Evolutionary conservation across 1,140 invertebrate species (phyloP).

Genomic region (Drosophila sulfurigaster): DNA sequence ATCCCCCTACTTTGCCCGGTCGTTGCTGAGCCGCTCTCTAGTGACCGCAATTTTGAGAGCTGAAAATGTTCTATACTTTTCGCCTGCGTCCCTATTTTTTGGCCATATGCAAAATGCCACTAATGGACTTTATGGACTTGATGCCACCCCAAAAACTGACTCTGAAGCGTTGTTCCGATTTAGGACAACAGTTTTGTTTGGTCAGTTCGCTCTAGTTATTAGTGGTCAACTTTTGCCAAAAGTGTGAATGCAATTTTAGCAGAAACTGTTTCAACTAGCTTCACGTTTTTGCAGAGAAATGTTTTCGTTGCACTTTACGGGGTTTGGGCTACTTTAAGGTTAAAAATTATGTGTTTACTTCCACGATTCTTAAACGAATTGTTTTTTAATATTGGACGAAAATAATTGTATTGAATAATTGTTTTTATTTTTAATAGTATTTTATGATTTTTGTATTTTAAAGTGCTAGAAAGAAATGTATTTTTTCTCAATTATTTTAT

Average conservation of each 20-base stretch:
- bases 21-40: not conserved
- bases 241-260: conserved; percentile 28
- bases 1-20: not conserved
- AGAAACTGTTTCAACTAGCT: not conserved
- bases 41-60: conserved; percentile 65
- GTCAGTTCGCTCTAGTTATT: conserved; percentile 17
- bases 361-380: too few species aligned
- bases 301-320: not conserved
- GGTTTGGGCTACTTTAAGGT: too few species aligned
- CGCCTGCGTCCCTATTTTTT: conserved; percentile 10
- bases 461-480: too few species aligned
- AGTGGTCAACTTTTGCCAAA: conserved; percentile 7
- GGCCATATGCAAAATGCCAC: conserved; percentile 69
- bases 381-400: too few species aligned
- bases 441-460: too few species aligned
- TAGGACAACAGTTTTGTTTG: conserved; percentile 31
- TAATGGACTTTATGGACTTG: conserved; percentile 79
- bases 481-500: too few species aligned
- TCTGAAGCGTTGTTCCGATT: conserved; percentile 28
- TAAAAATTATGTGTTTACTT: too few species aligned
- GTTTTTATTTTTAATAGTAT: too few species aligned
- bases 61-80: conserved; percentile 25
- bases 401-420: too few species aligned
- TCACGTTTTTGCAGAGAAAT: not conserved
- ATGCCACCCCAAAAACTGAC: conserved; percentile 18